These are phyloP conservation scores for Drosophila sordidula DNA, from an alignment of 2,888 invertebrate species.

Conservation along the genomic window DNA sequence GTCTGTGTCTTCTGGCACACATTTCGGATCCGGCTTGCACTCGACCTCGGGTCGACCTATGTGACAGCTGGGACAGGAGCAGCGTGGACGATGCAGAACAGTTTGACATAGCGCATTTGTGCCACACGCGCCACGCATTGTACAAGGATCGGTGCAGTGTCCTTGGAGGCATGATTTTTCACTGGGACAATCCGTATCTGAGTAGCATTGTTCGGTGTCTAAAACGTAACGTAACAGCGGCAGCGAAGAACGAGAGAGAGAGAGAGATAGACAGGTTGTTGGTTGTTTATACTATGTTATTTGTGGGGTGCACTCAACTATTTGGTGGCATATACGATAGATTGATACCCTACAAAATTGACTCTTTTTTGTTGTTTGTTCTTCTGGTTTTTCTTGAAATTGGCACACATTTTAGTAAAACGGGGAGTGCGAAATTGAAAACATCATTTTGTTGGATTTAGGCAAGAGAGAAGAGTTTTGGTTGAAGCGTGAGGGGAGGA, in stretches of 20 bases:
- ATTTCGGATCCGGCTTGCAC: constrained; percentile 92
- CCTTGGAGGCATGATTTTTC: constrained; percentile 96
- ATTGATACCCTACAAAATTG: constrained; percentile 51
- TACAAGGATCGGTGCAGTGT: constrained; percentile 96
- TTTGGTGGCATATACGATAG: constrained; percentile 53
- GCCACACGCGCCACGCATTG: constrained; percentile 94
- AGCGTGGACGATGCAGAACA: constrained; percentile 93
- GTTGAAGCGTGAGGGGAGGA: constrained; percentile 35
- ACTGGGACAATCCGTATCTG: constrained; percentile 95
- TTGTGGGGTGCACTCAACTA: constrained; percentile 76
- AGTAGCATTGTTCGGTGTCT: constrained; percentile 93
- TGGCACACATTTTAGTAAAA: constrained; percentile 23
- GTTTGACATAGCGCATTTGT: constrained; percentile 95
- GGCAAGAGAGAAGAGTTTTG: constrained; percentile 36
- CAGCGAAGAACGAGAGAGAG: constrained; percentile 70
- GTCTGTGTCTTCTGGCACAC: constrained; percentile 86
- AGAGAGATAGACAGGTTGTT: constrained; percentile 82
- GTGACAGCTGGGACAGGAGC: constrained; percentile 95
- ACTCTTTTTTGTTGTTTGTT: constrained; percentile 18
- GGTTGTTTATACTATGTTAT: constrained; percentile 71
- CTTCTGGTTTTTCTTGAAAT: constrained; percentile 10
- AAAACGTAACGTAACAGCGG: constrained; percentile 76
- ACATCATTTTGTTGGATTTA: constrained; percentile 20
- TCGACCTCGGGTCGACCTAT: constrained; percentile 92
- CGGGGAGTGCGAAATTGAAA: constrained; percentile 40